These are phyloP conservation scores for Neogobius melanostomus DNA, from an alignment of 2,113 vertebrate genomes.

Conservation along the genomic window DNA sequence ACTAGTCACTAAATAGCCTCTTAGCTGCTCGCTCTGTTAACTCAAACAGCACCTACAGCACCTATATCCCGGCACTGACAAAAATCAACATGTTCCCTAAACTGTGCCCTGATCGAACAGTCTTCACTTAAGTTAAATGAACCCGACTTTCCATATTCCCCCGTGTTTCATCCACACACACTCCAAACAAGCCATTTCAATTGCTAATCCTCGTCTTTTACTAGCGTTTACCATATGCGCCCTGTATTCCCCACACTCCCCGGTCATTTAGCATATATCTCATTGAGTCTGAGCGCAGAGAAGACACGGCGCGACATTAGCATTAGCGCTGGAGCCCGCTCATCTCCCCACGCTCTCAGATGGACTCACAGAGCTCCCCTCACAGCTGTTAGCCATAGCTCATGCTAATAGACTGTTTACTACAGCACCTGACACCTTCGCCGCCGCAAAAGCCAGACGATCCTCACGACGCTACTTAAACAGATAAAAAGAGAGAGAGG, in stretches of 20 bases:
- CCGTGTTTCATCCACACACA: constrained; percentile 48
- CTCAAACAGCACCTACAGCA: no score
- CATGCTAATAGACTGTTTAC: constrained; percentile 44
- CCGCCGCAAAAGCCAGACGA: constrained; percentile 5
- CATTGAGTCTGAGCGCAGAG: constrained; percentile 48
- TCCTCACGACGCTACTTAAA: constrained; percentile 21
- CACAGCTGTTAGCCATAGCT: constrained; percentile 34
- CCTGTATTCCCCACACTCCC: constrained; percentile 41
- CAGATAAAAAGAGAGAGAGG: neutral
- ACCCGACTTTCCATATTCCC: constrained; percentile 52
- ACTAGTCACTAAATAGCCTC: no score
- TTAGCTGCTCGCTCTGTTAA: no score
- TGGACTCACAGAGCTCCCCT: constrained; percentile 36
- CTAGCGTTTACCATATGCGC: constrained; percentile 36
- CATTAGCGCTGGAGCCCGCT: constrained; percentile 41
- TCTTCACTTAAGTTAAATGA: neutral
- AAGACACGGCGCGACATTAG: constrained; percentile 56
- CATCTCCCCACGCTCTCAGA: constrained; percentile 31
- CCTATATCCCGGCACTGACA: no score
- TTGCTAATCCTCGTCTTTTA: constrained; percentile 65
- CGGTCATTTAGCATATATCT: constrained; percentile 63
- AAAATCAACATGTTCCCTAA: no score
- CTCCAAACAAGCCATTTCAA: constrained; percentile 65
- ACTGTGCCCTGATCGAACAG: no score
- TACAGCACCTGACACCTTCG: constrained; percentile 15